phyloP scores from a whole-genome alignment of 1,140 invertebrate species.

The Eriocheir sinensis region DNA sequence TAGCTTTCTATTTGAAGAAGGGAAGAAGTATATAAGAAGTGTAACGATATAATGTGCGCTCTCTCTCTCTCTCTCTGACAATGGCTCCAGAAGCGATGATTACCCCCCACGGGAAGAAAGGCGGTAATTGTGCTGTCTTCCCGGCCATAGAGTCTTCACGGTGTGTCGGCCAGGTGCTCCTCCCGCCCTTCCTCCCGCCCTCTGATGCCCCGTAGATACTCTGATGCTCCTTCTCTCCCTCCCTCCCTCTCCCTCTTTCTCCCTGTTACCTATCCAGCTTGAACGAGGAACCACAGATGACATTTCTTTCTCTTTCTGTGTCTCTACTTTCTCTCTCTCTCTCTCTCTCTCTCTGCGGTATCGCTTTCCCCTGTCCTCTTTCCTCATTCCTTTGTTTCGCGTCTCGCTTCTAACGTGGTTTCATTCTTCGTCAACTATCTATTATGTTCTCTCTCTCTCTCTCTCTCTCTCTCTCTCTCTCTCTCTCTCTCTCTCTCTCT shows the following conservation, averaged over 20 bases:
- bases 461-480: background rate
- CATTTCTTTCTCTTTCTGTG: background rate
- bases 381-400: too few relatives aligned
- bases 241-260: background rate
- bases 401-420: too few relatives aligned
- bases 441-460: too few relatives aligned
- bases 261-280: too few relatives aligned
- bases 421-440: too few relatives aligned
- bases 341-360: background rate
- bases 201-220: too few relatives aligned
- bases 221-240: background rate
- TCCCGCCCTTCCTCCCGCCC: background rate
- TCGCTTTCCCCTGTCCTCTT: background rate
- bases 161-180: background rate
- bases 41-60: too few relatives aligned
- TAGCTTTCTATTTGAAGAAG: background rate
- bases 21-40: too few relatives aligned
- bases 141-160: background rate
- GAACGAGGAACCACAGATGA: too few relatives aligned
- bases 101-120: background rate
- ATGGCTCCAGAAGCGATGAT: background rate
- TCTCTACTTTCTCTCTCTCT: too few relatives aligned
- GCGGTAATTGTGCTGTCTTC: conserved; percentile 5
- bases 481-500: conserved; percentile 33
- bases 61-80: conserved; percentile 7